Evolutionary conservation across 1,140 invertebrate species (phyloP).

Genomic region (Bombus pascuorum): DNA sequence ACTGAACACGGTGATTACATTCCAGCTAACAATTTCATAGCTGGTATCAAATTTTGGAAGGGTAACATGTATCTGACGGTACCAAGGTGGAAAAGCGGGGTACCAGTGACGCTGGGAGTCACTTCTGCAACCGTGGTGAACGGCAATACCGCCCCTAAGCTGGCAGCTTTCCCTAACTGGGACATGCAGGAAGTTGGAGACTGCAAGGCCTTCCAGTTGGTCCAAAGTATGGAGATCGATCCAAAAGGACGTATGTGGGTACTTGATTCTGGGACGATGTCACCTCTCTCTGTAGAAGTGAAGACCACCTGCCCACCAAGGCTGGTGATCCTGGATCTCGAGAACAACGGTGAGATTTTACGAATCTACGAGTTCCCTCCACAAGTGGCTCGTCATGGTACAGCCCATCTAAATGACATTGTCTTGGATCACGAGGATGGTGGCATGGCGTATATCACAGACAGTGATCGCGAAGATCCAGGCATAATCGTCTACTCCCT

Average conservation of each 20-base stretch:
- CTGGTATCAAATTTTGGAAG: constrained; percentile 86
- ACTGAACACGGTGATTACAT: constrained; percentile 82
- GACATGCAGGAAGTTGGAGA: constrained; percentile 84
- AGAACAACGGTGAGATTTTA: constrained; percentile 83
- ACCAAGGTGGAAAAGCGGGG: constrained; percentile 86
- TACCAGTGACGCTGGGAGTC: constrained; percentile 86
- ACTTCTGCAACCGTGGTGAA: constrained; percentile 81
- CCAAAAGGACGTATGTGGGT: constrained; percentile 88
- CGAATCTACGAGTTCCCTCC: constrained; percentile 83
- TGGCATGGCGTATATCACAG: constrained; percentile 87
- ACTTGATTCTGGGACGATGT: constrained; percentile 85
- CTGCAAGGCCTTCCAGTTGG: constrained; percentile 86
- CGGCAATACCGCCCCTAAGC: constrained; percentile 83
- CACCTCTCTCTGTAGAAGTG: constrained; percentile 79
- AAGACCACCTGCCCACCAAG: constrained; percentile 85
- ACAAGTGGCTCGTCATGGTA: constrained; percentile 81
- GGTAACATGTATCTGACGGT: constrained; percentile 85
- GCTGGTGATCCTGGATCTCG: constrained; percentile 87
- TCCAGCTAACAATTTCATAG: constrained; percentile 85
- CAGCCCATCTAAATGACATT: constrained; percentile 86
- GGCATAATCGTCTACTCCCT: constrained; percentile 88
- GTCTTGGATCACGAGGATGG: constrained; percentile 87
- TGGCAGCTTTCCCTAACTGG: constrained; percentile 88
- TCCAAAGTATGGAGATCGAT: constrained; percentile 88
- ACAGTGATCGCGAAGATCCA: constrained; percentile 85